Evolutionary conservation across 1,140 invertebrate species (phyloP), one percentile per base, ranked within the genome.

Genomic region (Pseudomyrmex pallidus): DNA sequence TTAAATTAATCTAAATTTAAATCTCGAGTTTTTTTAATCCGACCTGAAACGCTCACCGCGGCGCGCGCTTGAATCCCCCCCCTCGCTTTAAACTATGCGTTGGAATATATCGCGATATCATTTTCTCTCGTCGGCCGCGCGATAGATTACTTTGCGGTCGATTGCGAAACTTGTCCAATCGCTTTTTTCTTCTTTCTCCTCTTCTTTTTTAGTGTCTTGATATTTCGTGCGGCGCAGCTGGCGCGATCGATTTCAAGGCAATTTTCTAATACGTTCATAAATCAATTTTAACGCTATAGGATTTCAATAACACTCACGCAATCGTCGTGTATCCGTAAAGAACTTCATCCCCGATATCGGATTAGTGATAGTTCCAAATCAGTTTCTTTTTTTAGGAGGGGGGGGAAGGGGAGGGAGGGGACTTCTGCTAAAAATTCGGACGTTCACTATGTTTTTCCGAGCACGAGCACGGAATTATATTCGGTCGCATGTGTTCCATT

Each of bases 1-100:
- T 35, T 35, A 48, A 72, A 80, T 80, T 80, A 70, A 80, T 80
- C 64, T 72, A 80, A 80, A 80, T 80, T 80, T 80, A 80, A 80
- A 80, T 80, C 64, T 78, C 76, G 12, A 3, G 52, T 57, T 72
- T 57, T 72, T 80, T 80, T 61, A 70, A 80, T 80, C 56, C 46
- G 2, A 15, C 8, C 13, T 54, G 54, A 59, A 78, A 70, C 25
- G 35, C 15, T 1, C 44, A 13, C 52, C 52, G 15, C 56, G 46
- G 15, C 64, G 20, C 46, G 17, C 35, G 35, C 52, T n/a, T n/a
- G 57, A 50, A 9, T 13, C 0, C 3, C 13, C 13, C 2, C 2
- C 12, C 64, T 13, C 54, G 44, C 46, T 72, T n/a, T 35, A 50
- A 48, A 68, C 44, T 22, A 7, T 10, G 64, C 35, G n/a, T 57